Evolutionary conservation across 2,113 vertebrate genomes (phyloP).

Genomic region (Ictalurus punctatus): DNA sequence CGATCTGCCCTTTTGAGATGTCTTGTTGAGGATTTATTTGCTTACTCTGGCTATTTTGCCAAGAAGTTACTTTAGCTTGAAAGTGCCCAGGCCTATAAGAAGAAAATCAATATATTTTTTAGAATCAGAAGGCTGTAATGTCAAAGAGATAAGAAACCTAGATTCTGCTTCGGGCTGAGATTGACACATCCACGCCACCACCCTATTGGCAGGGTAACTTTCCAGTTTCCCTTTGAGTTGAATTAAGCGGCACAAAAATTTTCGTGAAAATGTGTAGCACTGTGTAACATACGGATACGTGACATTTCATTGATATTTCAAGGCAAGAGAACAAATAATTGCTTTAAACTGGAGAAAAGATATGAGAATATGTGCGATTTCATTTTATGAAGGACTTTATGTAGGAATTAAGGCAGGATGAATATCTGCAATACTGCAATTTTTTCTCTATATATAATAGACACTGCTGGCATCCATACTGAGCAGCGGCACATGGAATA

Average conservation of each 20-base stretch:
- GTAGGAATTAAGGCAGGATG: neutral
- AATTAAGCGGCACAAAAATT: neutral
- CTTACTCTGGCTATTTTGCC: slow-evolving; percentile 40
- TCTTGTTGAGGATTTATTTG: slow-evolving; percentile 27
- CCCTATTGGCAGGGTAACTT: neutral
- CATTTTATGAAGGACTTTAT: neutral
- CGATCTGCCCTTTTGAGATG: slow-evolving; percentile 21
- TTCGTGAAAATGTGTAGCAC: neutral
- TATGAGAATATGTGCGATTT: neutral
- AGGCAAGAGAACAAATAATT: neutral
- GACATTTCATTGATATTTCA: neutral
- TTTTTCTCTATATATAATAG: neutral
- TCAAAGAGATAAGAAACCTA: neutral
- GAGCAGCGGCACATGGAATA: neutral
- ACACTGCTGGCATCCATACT: neutral
- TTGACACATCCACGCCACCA: neutral
- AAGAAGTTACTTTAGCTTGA: slow-evolving; percentile 34
- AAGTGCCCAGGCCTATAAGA: slow-evolving; percentile 2
- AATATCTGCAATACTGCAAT: neutral
- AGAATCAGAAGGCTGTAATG: slow-evolving; percentile 1
- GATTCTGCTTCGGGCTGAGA: neutral
- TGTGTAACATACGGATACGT: neutral
- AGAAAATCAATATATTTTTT: slow-evolving; percentile 19
- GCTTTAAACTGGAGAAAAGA: neutral
- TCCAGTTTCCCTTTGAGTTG: neutral